Percentiles rank a stretch among this genome's conserved stretches.
Conservation (phyloP, 1,140 invertebrate species). For the Trialeurodes vaporariorum region DNA sequence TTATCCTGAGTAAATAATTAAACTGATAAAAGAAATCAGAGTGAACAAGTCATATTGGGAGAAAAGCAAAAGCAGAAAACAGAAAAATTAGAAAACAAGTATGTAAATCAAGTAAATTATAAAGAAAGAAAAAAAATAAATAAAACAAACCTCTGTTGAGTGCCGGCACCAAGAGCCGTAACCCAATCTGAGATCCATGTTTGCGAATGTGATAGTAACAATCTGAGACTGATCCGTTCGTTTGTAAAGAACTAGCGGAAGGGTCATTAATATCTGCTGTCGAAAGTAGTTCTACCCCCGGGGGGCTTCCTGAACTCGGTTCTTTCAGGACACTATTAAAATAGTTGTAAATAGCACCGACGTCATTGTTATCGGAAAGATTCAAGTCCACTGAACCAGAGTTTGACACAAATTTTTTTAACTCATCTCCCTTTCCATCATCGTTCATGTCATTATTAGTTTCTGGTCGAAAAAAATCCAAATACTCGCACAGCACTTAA, state of each 20-base stretch:
- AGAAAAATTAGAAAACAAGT: too few species aligned
- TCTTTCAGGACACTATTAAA: background rate
- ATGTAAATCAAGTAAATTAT: background rate
- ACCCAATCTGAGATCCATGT: conserved; percentile 10
- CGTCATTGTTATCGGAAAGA: background rate
- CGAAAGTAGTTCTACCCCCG: too few species aligned
- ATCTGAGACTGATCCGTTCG: conserved; percentile 10
- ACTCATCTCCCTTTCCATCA: background rate
- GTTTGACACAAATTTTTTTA: background rate
- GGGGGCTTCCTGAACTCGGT: too few species aligned
- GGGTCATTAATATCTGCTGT: too few species aligned
- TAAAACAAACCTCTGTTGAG: conserved; percentile 20
- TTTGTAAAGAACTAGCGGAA: too few species aligned
- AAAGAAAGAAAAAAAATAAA: background rate
- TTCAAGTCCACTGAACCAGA: background rate
- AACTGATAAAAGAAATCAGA: too few species aligned
- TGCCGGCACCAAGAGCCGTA: conserved; percentile 19
- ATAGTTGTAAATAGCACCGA: background rate
- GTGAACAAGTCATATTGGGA: background rate
- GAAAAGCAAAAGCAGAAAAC: background rate
- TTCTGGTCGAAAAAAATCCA: too few species aligned
- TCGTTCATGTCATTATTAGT: background rate
- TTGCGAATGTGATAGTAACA: conserved; percentile 22
- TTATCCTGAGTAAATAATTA: too few species aligned
- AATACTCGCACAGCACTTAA: too few species aligned